Percentiles rank a stretch among this genome's conserved stretches.
phyloP scores from a whole-genome alignment of 2,797 vertebrate genomes.

The Premnoplex brunnescens region DNA sequence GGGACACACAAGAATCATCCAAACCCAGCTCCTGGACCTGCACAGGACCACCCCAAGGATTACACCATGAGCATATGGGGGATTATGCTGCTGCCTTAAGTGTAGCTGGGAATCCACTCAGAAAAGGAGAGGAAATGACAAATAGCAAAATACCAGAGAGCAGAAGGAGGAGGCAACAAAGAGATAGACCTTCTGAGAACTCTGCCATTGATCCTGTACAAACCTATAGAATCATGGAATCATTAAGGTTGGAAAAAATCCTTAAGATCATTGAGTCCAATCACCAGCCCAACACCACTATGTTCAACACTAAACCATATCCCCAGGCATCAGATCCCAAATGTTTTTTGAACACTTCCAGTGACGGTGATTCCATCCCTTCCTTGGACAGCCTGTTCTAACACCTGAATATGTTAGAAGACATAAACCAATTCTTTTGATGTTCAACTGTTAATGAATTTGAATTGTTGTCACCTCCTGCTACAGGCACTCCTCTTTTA shows the following conservation, averaged over 20 bases:
- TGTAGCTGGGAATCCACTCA: neutral
- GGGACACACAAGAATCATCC: neutral
- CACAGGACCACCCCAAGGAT: neutral
- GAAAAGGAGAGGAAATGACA: neutral
- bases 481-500: neutral
- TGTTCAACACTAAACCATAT: neutral
- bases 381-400: neutral
- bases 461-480: constrained; percentile 31
- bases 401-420: neutral
- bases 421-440: neutral
- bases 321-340: neutral
- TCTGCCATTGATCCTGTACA: neutral
- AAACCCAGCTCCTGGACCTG: neutral
- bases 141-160: neutral
- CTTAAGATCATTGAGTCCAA: neutral
- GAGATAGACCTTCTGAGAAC: neutral
- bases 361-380: neutral
- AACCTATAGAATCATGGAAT: neutral
- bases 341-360: neutral
- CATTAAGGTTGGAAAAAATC: rapidly evolving
- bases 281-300: neutral
- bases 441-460: neutral
- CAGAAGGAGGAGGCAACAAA: neutral
- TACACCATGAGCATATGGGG: rapidly evolving
- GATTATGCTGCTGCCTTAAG: neutral